Conservation (phyloP, 2,113 vertebrate genomes). For the Thymallus thymallus region DNA sequence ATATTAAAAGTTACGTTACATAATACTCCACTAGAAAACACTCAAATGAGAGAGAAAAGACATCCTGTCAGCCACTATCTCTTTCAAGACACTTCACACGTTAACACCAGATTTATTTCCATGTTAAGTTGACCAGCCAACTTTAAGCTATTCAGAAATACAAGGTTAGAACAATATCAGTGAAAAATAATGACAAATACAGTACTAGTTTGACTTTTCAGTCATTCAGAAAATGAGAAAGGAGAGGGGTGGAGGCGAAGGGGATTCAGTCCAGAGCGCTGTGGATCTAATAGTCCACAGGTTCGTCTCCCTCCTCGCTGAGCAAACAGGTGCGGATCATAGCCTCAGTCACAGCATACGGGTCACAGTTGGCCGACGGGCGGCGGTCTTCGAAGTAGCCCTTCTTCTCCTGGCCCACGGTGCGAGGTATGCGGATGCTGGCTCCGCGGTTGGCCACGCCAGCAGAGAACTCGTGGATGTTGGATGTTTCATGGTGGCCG, state of each 20-base stretch:
- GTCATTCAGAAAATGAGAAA: constrained; percentile 40
- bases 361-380: constrained; percentile 95
- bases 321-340: constrained; percentile 93
- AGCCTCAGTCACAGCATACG: constrained; percentile 89
- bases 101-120: constrained; percentile 19
- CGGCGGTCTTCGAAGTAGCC: constrained; percentile 97
- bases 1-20: constrained; percentile 58
- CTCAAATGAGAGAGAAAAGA: constrained; percentile 33
- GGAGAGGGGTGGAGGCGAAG: not conserved
- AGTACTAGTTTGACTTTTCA: constrained; percentile 52
- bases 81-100: constrained; percentile 45
- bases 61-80: constrained; percentile 59
- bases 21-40: constrained; percentile 42
- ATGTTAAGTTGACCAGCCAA: constrained; percentile 70
- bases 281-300: constrained; percentile 77
- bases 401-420: constrained; percentile 88
- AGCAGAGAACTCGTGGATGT: constrained; percentile 93
- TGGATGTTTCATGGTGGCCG: constrained; percentile 91
- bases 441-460: constrained; percentile 92
- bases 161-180: constrained; percentile 59
- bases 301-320: constrained; percentile 86
- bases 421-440: constrained; percentile 93
- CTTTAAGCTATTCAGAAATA: constrained; percentile 60
- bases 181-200: constrained; percentile 34
- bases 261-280: constrained; percentile 49